Base-by-base conservation (phyloP, 1,140 invertebrate species). In the Reticulitermes speratus region DNA sequence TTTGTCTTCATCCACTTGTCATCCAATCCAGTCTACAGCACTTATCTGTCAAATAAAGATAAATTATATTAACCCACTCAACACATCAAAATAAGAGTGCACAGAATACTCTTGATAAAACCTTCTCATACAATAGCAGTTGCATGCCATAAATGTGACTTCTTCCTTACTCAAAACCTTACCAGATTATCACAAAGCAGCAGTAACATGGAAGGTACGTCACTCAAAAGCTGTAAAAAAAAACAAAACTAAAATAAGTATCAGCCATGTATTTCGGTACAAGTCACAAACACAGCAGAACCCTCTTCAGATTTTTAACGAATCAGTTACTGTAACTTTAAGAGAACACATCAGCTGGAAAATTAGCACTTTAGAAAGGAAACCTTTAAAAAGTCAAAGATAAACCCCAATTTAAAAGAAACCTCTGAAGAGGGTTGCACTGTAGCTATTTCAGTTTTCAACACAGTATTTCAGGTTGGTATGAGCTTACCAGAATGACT, bases 151-250 rank as follows among this genome's bases (percentile, higher is more conserved):
- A 84, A 84, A 84, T n/a, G 8, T 12, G 25, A 84, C 83, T 30
- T 25, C 25, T 84, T 52, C 44, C 8, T 84, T n/a, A 75, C n/a
- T 12, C 30, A 14, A 25, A 52, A 84, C 2, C 85, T 82, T 86
- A 86, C 85, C 85, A 55, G 38, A 82, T 48, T 86, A 88, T 84
- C 82, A 86, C 83, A 86, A 84, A 45, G 85, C 44, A 82, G 82
- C 69, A 75, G 30, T 75, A 44, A 88, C 90, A 87, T 89, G 90
- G 88, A 89, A 84, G 83, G 86, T 90, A 88, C 90, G 91, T 92
- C 92, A 92, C 91, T 92, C 91, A 87, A 92, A 92, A 89, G 91
- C 91, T 92, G 89, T 44, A 90, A 90, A 87, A 87, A 85, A 85
- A 88, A 84, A 30, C 69, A 84, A 23, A 65, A 65, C 23, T 9